Base-by-base conservation (phyloP, 2,888 invertebrate genomes). In the Tipula helvola region DNA sequence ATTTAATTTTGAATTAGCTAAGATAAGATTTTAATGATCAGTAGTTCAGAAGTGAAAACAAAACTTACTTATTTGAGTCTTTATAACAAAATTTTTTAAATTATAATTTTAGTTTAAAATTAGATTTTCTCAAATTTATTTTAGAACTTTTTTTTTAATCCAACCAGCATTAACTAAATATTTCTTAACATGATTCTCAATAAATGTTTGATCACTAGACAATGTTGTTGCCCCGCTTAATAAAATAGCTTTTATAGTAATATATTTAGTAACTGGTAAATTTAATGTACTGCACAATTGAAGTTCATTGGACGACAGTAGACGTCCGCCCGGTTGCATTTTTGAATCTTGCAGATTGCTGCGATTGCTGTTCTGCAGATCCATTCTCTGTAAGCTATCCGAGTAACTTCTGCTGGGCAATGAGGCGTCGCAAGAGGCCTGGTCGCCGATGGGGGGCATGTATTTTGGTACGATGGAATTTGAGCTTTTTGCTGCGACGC, bases 401-500 rank as follows among this genome's bases (percentile, higher is more conserved):
- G 91, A 91, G 90, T 89, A 90, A 87, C 88, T 91, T 91, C 90
- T 92, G 91, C 89, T 92, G 92, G 89, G 92, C 91, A 90, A 92
- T 92, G 90, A 91, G 91, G 88, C 92, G 91, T 89, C 91, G 90
- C 89, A 91, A 90, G 89, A 92, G 89, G 88, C 91, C 91, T 88
- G 91, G 91, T 91, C 92, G 89, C 87, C 91, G 93, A 91, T 95
- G 93, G 93, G 96, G 95, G 92, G 95, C 95, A 92, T 96, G 96
- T 92, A 96, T 94, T 93, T 97, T 97, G 93, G 96, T 95, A 94
- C 96, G 94, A 93, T 96, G 95, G 94, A 97, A 96, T 92, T 95
- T 95, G 93, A 95, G 94, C 92, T 91, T 88, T 71, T 87, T 86
- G 71, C 94, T 93, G 92, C 93, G 94, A 94, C 89, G 88, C 87